Conservation (phyloP, 2,888 invertebrate genomes). For the Metellina segmentata region DNA sequence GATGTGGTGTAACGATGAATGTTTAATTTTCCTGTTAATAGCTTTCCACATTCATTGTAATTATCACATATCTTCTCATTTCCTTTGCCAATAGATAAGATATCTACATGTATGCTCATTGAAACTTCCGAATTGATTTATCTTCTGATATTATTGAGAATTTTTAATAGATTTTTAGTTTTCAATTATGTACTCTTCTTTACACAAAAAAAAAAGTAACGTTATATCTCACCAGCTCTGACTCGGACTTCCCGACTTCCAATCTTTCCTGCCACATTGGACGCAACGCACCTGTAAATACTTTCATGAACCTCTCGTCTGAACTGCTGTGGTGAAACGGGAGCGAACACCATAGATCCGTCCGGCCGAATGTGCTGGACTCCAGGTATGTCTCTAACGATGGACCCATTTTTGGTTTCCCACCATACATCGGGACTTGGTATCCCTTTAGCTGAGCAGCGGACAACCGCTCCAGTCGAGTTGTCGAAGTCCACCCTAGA, state of each 20-base stretch:
- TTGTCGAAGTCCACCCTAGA: slow-evolving; percentile 76
- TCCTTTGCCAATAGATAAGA: no score
- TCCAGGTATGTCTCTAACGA: slow-evolving; percentile 73
- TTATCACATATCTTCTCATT: no score
- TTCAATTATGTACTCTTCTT: no score
- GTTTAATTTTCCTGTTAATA: no score
- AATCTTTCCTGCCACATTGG: slow-evolving; percentile 93
- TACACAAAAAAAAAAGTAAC: not conserved
- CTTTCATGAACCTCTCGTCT: slow-evolving; percentile 96
- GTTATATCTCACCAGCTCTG: slow-evolving; percentile 90
- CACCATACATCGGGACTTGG: slow-evolving; percentile 75
- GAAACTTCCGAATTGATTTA: no score
- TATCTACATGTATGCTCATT: no score
- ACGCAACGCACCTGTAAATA: slow-evolving; percentile 94
- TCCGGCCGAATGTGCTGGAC: slow-evolving; percentile 80
- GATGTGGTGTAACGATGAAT: no score
- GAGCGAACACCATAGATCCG: slow-evolving; percentile 95
- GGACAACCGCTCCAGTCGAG: slow-evolving; percentile 75
- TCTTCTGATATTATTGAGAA: no score
- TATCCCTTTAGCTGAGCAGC: slow-evolving; percentile 76
- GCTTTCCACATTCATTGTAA: no score
- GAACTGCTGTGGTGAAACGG: slow-evolving; percentile 95
- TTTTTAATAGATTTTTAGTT: no score
- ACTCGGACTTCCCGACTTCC: slow-evolving; percentile 96
- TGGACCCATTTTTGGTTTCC: slow-evolving; percentile 76